Percentiles rank a stretch among this genome's conserved stretches.
These are phyloP conservation scores for Corythornis leucogaster DNA, from an alignment of 2,797 vertebrate species.

Conservation along the genomic window DNA sequence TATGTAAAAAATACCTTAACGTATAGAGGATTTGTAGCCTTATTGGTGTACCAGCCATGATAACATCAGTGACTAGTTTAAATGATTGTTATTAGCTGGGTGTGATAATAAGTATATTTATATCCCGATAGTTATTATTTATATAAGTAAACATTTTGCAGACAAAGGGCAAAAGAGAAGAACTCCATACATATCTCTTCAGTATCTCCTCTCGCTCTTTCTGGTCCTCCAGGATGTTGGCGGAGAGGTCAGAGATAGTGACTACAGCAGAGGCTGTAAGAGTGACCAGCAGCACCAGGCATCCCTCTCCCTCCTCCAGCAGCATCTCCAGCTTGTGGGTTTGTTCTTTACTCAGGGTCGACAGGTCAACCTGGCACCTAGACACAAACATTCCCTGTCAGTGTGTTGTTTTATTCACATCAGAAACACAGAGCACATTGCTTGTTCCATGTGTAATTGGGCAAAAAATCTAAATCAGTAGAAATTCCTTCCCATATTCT, in stretches of 20 bases:
- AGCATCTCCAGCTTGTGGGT: constrained; percentile 91
- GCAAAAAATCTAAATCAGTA: not conserved
- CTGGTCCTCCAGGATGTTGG: constrained; percentile 90
- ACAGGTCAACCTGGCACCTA: constrained; percentile 94
- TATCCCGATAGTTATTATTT: not conserved
- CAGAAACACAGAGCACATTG: not conserved
- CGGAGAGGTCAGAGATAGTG: constrained; percentile 90
- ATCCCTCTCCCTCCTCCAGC: constrained; percentile 91
- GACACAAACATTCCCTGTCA: constrained; percentile 72
- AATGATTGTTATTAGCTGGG: not conserved
- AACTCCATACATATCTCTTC: constrained; percentile 91
- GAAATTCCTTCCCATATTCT: not conserved
- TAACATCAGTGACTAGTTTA: not conserved
- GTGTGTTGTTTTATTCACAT: not conserved
- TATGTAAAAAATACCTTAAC: not conserved
- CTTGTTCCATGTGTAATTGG: not conserved
- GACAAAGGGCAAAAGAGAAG: not conserved
- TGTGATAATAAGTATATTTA: not conserved
- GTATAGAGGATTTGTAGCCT: not conserved
- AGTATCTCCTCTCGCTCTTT: constrained; percentile 88
- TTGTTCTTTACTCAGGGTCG: constrained; percentile 89
- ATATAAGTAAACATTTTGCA: not conserved
- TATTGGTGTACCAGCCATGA: fast-evolving
- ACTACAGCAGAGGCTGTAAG: constrained; percentile 93
- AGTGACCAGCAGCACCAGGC: constrained; percentile 91